Conservation (phyloP, 1,140 invertebrate genomes). For the Trichoplusia ni region DNA sequence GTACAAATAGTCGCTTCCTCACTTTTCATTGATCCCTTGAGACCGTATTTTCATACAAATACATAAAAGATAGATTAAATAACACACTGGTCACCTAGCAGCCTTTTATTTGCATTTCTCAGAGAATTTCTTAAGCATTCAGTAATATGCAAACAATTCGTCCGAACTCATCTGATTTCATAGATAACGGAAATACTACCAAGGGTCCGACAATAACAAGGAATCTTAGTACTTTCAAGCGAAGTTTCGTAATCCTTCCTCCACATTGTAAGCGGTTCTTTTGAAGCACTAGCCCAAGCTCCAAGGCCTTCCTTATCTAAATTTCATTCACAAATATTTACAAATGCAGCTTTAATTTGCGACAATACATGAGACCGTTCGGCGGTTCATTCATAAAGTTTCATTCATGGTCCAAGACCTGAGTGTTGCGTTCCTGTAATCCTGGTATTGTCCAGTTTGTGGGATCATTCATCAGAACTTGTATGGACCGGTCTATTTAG, state of each 20-base stretch:
- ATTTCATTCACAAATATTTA: conserved; percentile 68
- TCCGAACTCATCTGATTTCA: not conserved
- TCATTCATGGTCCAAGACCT: conserved; percentile 33
- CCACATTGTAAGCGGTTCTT: conserved; percentile 8
- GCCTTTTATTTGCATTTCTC: not conserved
- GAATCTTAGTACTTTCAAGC: not conserved
- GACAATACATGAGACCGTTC: conserved; percentile 27
- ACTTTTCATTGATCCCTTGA: no score
- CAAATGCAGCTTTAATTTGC: conserved; percentile 56
- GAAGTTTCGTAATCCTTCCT: conserved; percentile 18
- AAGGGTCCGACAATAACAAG: conserved; percentile 5
- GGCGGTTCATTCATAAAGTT: conserved; percentile 31
- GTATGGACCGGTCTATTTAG: conserved; percentile 15
- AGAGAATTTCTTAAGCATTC: not conserved
- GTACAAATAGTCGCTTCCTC: no score
- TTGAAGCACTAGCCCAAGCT: conserved; percentile 13
- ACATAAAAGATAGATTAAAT: no score
- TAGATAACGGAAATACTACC: not conserved
- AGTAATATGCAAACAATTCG: no score
- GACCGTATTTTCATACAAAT: no score
- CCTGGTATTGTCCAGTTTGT: conserved; percentile 34
- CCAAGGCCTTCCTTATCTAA: conserved; percentile 33
- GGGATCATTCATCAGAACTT: conserved; percentile 25
- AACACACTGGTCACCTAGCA: not conserved
- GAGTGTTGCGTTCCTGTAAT: conserved; percentile 31